phyloP scores from a whole-genome alignment of 2,113 vertebrate genomes.

The Abramis brama region DNA sequence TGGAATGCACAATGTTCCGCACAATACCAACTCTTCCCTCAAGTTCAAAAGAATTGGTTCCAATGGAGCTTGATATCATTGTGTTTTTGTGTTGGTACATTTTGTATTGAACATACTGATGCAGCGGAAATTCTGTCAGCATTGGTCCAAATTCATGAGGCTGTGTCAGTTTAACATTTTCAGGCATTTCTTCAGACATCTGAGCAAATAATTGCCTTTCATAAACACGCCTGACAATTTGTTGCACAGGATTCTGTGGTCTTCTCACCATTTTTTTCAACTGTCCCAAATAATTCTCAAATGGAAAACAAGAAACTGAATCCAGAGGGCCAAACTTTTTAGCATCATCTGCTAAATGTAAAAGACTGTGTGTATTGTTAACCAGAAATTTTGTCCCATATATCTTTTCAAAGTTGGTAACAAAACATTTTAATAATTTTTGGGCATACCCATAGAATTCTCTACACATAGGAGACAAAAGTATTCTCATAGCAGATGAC shows the following conservation, averaged over 20 bases:
- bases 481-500: conserved; percentile 46
- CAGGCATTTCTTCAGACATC: background rate
- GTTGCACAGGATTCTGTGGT: conserved; percentile 24
- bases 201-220: conserved; percentile 29
- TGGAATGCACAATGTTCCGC: conserved; percentile 9
- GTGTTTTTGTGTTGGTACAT: background rate
- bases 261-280: conserved; percentile 23
- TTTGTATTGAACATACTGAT: background rate
- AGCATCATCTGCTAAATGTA: conserved; percentile 39
- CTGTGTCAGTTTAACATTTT: background rate
- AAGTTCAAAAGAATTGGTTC: background rate
- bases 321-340: conserved; percentile 2
- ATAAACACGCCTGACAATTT: conserved; percentile 40
- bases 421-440: conserved; percentile 38
- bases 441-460: conserved; percentile 23
- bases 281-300: conserved; percentile 29
- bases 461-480: conserved; percentile 28
- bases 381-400: conserved; percentile 39
- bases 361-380: conserved; percentile 41
- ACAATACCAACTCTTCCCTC: background rate
- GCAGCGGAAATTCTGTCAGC: background rate
- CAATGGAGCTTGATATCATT: background rate
- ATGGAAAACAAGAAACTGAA: conserved; percentile 32
- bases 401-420: conserved; percentile 41
- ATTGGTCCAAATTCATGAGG: background rate